phyloP scores from a whole-genome alignment of 2,113 vertebrate species.

The Serranochromis macrocephalus region DNA sequence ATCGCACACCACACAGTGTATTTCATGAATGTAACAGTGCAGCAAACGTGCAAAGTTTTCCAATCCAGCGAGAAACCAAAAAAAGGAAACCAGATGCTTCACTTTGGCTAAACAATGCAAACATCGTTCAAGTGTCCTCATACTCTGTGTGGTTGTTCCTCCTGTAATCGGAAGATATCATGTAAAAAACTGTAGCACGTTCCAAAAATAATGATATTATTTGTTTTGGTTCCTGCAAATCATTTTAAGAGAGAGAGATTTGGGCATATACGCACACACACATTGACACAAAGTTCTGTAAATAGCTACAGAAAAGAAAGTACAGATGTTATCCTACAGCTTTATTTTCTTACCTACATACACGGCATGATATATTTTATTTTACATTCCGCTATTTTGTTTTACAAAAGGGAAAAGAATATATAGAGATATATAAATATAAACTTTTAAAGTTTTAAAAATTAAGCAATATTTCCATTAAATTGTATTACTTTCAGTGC shows the following conservation, averaged over 20 bases:
- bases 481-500: conserved; percentile 9
- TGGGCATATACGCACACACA: neutral
- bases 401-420: conserved; percentile 47
- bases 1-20: neutral
- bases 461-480: conserved; percentile 50
- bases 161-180: neutral
- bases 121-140: neutral
- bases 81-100: neutral
- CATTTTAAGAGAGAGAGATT: neutral
- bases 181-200: conserved; percentile 33
- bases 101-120: conserved; percentile 1
- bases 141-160: neutral
- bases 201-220: conserved; percentile 6
- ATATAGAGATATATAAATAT: conserved; percentile 14
- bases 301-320: conserved; percentile 55
- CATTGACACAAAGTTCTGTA: conserved; percentile 48
- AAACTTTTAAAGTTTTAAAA: conserved; percentile 10
- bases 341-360: conserved; percentile 75
- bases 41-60: neutral
- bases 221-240: conserved; percentile 25
- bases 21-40: conserved; percentile 35
- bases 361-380: conserved; percentile 59
- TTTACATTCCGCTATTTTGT: conserved; percentile 66
- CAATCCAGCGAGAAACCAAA: conserved; percentile 18
- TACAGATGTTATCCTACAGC: conserved; percentile 43